phyloP scores from a whole-genome alignment of 2,113 vertebrate genomes.

The Platichthys stellatus region DNA sequence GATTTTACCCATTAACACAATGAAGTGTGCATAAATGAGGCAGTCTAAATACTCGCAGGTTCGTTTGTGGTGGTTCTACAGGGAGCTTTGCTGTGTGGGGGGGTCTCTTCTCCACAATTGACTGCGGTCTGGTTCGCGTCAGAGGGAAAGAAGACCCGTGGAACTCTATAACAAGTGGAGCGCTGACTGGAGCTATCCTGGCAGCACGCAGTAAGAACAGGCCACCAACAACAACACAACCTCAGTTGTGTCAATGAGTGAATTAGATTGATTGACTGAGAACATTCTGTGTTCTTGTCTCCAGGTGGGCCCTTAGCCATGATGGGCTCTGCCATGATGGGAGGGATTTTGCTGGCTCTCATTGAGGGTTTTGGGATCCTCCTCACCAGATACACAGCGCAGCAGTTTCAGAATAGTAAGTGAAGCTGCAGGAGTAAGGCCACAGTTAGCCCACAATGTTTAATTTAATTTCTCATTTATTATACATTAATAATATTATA shows the following conservation, averaged over 20 bases:
- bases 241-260: no score
- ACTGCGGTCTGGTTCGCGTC: conserved; percentile 88
- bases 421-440: background rate
- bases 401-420: conserved; percentile 92
- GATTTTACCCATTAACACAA: no score
- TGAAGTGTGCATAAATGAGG: no score
- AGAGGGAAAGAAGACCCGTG: conserved; percentile 92
- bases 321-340: conserved; percentile 93
- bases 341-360: conserved; percentile 88
- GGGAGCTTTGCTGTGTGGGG: conserved; percentile 93
- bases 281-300: conserved; percentile 16
- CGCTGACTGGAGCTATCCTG: conserved; percentile 88
- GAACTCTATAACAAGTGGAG: conserved; percentile 93
- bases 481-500: no score
- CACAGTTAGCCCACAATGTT: no score
- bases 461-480: no score
- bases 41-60: background rate
- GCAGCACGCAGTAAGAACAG: conserved; percentile 88
- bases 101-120: conserved; percentile 91
- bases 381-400: conserved; percentile 89
- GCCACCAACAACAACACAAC: background rate
- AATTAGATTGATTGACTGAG: no score
- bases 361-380: conserved; percentile 91
- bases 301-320: conserved; percentile 91
- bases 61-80: conserved; percentile 54